Evolutionary conservation across 2,888 invertebrate species (phyloP).

Genomic region (Suillia variegata): DNA sequence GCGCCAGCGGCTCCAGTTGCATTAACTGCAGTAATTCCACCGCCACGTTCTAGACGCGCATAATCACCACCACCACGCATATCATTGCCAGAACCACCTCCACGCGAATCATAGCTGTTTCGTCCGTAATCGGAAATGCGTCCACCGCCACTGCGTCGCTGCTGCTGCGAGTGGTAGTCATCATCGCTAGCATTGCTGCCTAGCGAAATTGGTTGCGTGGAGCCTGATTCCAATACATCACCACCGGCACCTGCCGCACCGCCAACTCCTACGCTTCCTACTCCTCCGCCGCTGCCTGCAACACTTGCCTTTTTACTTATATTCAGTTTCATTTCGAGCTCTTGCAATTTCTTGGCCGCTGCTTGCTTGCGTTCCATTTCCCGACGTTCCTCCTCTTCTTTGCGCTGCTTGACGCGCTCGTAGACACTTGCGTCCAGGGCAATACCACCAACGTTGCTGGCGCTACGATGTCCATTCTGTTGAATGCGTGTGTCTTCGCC

Average conservation of each 20-base stretch:
- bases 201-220: constrained; percentile 17
- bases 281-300: too few relatives aligned
- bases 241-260: constrained; percentile 19
- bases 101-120: constrained; percentile 7
- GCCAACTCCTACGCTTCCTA: background rate
- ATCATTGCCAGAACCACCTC: constrained; percentile 23
- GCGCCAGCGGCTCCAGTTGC: constrained; percentile 33
- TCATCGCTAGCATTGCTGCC: constrained; percentile 36
- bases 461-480: constrained; percentile 63
- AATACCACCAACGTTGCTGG: constrained; percentile 64
- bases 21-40: constrained; percentile 2
- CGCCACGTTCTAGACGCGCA: constrained; percentile 26
- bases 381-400: constrained; percentile 87
- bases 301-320: constrained; percentile 63
- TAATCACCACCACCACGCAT: constrained; percentile 27
- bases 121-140: constrained; percentile 35
- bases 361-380: constrained; percentile 69
- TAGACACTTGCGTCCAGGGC: constrained; percentile 75
- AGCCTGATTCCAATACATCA: constrained; percentile 19
- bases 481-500: constrained; percentile 57
- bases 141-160: constrained; percentile 29
- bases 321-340: constrained; percentile 71
- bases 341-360: constrained; percentile 70
- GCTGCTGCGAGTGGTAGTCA: constrained; percentile 13
- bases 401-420: constrained; percentile 81